phyloP scores from a whole-genome alignment of 2,888 invertebrate species.

The Magallana nippona region DNA sequence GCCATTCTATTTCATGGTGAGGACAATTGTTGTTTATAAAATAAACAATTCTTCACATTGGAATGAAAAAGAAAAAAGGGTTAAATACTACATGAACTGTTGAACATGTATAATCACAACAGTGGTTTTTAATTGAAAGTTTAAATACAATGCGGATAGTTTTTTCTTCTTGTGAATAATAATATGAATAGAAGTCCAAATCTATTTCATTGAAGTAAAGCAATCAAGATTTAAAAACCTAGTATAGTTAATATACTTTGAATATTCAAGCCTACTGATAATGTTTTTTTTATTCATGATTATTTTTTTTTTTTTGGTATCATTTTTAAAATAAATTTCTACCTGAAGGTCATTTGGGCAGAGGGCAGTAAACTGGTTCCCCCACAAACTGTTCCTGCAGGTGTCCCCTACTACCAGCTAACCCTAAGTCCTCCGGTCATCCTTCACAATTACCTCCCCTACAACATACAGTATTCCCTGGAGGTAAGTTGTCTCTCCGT shows the following conservation, averaged over 20 bases:
- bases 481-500: constrained; percentile 70
- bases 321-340: not conserved
- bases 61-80: not conserved
- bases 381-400: constrained; percentile 69
- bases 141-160: no score
- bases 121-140: no score
- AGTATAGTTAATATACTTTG: no score
- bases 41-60: not conserved
- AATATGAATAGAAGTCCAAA: no score
- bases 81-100: no score
- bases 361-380: constrained; percentile 67
- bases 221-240: no score
- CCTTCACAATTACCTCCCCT: constrained; percentile 89
- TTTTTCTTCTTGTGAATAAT: no score
- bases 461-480: constrained; percentile 84
- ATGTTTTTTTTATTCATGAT: not conserved
- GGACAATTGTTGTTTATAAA: not conserved
- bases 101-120: no score
- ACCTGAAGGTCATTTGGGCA: constrained; percentile 66
- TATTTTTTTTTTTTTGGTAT: not conserved
- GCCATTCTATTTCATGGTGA: constrained; percentile 7
- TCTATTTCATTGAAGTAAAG: no score
- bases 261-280: not conserved
- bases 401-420: constrained; percentile 86
- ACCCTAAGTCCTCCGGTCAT: constrained; percentile 87